Conservation (phyloP, 2,797 vertebrate genomes). For the Heliangelus exortis region DNA sequence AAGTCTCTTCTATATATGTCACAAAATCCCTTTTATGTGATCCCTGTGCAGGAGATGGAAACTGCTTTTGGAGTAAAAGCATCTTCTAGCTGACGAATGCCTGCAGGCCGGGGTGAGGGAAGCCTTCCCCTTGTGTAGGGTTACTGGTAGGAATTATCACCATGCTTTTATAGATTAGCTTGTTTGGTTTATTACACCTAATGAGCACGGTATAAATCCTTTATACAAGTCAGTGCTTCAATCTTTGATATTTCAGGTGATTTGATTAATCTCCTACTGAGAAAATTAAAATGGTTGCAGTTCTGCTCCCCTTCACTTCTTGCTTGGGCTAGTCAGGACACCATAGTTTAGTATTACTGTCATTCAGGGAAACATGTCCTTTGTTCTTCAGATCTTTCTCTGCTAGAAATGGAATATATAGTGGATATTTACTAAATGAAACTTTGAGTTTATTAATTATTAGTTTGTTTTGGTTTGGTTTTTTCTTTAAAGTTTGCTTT, state of each 20-base stretch:
- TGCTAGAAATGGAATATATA: not conserved
- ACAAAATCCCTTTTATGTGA: not conserved
- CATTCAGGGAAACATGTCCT: not conserved
- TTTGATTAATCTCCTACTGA: not conserved
- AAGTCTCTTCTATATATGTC: not conserved
- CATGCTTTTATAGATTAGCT: not conserved
- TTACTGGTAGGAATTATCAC: not conserved
- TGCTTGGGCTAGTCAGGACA: not conserved
- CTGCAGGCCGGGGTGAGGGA: not conserved
- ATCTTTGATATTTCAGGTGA: not conserved
- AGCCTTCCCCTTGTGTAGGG: accelerated
- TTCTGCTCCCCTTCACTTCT: not conserved
- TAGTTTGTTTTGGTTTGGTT: no score
- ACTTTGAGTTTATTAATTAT: not conserved
- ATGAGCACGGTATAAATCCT: not conserved
- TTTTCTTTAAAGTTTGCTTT: not conserved
- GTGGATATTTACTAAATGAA: not conserved
- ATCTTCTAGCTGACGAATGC: not conserved
- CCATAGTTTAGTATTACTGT: not conserved
- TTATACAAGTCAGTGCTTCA: not conserved
- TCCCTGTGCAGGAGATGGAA: not conserved
- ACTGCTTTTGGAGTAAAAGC: not conserved
- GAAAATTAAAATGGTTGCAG: not conserved
- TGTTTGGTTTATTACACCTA: not conserved
- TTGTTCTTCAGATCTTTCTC: not conserved